These are phyloP conservation scores for Oenanthe oenanthe DNA, from an alignment of 2,113 vertebrate genomes.

Conservation along the genomic window DNA sequence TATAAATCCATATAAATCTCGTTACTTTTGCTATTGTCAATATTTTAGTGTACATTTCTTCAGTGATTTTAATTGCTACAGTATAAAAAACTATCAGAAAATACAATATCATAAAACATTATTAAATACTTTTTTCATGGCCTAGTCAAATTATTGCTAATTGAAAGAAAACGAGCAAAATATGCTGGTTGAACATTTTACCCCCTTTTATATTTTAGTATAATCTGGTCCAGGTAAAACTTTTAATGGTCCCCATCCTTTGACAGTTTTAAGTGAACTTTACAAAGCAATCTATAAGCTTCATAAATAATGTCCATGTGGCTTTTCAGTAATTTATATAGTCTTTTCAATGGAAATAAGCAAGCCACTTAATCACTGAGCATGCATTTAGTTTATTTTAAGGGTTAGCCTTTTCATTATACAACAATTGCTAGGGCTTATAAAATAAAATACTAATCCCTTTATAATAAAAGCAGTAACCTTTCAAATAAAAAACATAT, in stretches of 20 bases:
- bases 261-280: not conserved
- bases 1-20: not conserved
- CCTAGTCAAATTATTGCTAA: not conserved
- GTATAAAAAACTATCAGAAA: not conserved
- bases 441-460: conserved; percentile 56
- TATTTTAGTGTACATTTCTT: conserved; percentile 42
- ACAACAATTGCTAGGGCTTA: conserved; percentile 31
- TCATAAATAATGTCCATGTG: conserved; percentile 39
- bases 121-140: not conserved
- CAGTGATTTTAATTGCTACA: not conserved
- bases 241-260: not conserved
- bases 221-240: not conserved
- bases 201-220: not conserved
- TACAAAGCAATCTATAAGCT: conserved; percentile 52
- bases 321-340: conserved; percentile 59
- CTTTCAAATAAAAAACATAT: conserved; percentile 20
- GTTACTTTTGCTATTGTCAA: conserved; percentile 15
- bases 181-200: not conserved
- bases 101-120: not conserved
- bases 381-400: conserved; percentile 51
- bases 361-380: conserved; percentile 46
- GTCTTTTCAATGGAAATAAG: conserved; percentile 50
- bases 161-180: not conserved
- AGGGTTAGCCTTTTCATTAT: conserved; percentile 36
- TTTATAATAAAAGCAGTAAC: conserved; percentile 28